A percentile compares a stretch with the other conserved stretches of the same genome.
phyloP scores from a whole-genome alignment of 2,113 vertebrate genomes.

The Tonatia bakeri region DNA sequence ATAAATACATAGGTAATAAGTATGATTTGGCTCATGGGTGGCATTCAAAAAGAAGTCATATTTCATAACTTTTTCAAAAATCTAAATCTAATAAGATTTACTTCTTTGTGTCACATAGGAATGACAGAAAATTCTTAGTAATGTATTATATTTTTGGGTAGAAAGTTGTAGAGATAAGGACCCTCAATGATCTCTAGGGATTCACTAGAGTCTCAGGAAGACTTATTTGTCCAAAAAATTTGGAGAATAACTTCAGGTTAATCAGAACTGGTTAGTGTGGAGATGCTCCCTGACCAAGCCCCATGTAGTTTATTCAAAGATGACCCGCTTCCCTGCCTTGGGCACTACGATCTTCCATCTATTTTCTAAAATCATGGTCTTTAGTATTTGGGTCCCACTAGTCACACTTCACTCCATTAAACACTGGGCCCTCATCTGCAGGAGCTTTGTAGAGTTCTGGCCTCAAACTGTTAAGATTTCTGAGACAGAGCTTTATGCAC shows the following conservation, averaged over 20 bases:
- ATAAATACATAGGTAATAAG: neutral
- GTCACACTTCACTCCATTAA: neutral
- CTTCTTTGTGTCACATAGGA: neutral
- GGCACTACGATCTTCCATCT: neutral
- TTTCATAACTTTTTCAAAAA: neutral
- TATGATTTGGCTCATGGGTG: neutral
- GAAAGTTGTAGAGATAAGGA: neutral
- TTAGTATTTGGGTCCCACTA: neutral
- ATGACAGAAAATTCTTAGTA: neutral
- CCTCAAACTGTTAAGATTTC: neutral
- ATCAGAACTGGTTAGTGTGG: neutral
- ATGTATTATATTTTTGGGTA: neutral
- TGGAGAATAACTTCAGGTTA: neutral
- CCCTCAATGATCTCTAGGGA: neutral
- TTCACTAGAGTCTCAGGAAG: neutral
- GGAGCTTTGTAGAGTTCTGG: neutral
- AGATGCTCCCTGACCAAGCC: neutral
- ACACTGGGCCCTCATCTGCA: neutral
- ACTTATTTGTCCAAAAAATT: neutral
- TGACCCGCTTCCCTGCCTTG: neutral
- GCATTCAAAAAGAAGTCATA: neutral
- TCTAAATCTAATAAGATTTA: neutral
- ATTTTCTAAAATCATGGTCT: neutral
- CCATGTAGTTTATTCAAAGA: neutral
- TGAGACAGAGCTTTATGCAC: neutral